phyloP scores from a whole-genome alignment of 2,113 vertebrate species.

The human (Homo sapiens) region DNA sequence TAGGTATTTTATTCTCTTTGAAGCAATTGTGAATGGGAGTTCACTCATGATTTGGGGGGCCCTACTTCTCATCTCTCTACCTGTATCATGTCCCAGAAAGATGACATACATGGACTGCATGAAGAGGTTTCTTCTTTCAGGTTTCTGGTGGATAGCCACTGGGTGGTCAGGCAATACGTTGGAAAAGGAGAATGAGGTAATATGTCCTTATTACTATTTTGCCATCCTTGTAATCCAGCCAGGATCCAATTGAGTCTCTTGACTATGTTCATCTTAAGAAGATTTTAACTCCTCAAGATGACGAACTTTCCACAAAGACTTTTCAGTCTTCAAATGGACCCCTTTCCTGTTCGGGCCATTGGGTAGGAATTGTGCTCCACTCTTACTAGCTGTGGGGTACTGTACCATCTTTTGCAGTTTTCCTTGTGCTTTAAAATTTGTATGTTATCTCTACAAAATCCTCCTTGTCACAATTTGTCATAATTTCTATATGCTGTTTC shows the following conservation, averaged over 20 bases:
- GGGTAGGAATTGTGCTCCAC: too few relatives aligned
- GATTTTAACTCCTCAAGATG: not conserved
- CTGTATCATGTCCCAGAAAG: not conserved
- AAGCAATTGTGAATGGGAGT: too few relatives aligned
- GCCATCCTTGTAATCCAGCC: not conserved
- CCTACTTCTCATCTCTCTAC: not conserved
- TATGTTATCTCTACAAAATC: not conserved
- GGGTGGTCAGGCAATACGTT: not conserved
- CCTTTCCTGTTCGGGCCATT: not conserved
- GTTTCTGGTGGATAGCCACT: not conserved
- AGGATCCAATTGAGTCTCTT: not conserved
- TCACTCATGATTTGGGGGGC: too few relatives aligned
- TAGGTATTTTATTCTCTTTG: too few relatives aligned
- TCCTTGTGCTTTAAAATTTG: not conserved
- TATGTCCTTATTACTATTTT: not conserved
- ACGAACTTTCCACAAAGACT: not conserved
- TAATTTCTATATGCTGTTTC: not conserved
- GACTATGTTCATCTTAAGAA: not conserved
- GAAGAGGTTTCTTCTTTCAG: not conserved
- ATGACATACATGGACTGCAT: not conserved
- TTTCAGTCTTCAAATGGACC: not conserved
- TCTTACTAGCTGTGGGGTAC: not conserved
- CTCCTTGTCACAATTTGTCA: not conserved
- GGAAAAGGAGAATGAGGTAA: not conserved
- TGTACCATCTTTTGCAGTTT: not conserved